These are phyloP conservation scores for Acheta domesticus DNA, from an alignment of 2,888 invertebrate species.

Conservation along the genomic window DNA sequence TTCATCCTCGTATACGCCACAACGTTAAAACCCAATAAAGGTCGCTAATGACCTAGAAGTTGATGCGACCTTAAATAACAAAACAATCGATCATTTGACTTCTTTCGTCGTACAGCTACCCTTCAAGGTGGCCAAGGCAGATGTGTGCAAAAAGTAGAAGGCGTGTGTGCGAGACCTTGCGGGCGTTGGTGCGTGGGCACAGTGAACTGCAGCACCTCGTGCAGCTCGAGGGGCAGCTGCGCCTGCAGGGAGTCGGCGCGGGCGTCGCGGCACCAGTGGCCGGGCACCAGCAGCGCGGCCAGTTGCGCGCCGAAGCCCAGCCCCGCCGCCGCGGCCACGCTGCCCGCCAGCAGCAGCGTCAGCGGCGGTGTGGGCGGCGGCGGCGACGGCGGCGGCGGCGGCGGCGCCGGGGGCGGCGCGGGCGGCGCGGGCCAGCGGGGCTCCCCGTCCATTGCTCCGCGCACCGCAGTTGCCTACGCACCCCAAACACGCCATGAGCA, in stretches of 20 bases:
- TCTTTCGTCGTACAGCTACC: too few relatives aligned
- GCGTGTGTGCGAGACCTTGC: neutral
- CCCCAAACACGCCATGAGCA: too few relatives aligned
- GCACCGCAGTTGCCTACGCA: too few relatives aligned
- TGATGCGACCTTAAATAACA: too few relatives aligned
- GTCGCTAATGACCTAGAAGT: too few relatives aligned
- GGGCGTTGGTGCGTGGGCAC: neutral
- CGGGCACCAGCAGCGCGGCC: neutral
- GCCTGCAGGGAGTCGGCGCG: neutral
- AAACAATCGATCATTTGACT: too few relatives aligned
- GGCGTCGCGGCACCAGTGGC: constrained; percentile 21
- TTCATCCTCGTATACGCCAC: too few relatives aligned
- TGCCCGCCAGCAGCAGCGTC: neutral
- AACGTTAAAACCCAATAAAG: too few relatives aligned
- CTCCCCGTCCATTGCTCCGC: too few relatives aligned
- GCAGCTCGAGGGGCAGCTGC: constrained; percentile 19
- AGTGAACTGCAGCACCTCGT: constrained; percentile 1
- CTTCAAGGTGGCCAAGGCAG: too few relatives aligned
- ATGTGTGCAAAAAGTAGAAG: too few relatives aligned
- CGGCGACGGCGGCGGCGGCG: neutral
- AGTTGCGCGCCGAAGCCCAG: neutral
- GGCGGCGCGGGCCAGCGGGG: neutral
- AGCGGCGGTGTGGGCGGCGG: neutral
- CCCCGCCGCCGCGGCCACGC: neutral
- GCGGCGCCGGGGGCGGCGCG: neutral